A percentile compares a stretch with the other conserved stretches of the same genome.
These are phyloP conservation scores for Scylla paramamosain DNA, from an alignment of 1,140 invertebrate genomes.

Conservation along the genomic window DNA sequence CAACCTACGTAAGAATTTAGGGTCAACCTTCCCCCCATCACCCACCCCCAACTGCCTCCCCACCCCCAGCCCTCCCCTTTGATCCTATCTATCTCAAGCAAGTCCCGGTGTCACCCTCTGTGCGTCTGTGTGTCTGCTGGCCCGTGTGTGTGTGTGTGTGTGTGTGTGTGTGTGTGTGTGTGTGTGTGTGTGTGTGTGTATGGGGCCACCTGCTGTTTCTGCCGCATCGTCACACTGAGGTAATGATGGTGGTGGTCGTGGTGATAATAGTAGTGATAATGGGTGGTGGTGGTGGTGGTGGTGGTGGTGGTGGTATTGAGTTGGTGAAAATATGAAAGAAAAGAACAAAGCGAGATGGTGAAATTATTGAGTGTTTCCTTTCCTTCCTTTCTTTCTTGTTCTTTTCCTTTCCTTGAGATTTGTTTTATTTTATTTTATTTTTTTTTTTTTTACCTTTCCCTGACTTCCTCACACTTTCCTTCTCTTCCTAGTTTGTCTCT, in stretches of 20 bases:
- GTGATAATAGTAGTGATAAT: not conserved
- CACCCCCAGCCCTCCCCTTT: not conserved
- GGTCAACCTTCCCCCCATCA: not conserved
- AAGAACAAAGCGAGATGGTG: no score
- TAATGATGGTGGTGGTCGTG: not conserved
- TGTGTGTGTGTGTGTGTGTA: slow-evolving; percentile 12
- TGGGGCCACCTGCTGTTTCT: not conserved
- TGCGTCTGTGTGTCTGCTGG: not conserved
- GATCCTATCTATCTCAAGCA: slow-evolving; percentile 1
- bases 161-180: slow-evolving; percentile 6
- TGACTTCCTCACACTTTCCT: no score
- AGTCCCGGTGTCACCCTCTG: not conserved
- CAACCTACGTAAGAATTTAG: slow-evolving; percentile 23
- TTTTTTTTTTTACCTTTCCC: no score
- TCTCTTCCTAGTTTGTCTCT: no score
- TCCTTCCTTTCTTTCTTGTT: no score
- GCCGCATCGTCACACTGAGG: not conserved
- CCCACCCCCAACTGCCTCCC: not conserved
- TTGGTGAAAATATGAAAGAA: no score
- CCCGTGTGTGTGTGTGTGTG: not conserved
- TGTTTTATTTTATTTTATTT: no score
- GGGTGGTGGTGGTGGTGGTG: no score
- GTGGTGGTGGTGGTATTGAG: no score
- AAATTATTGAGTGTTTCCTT: no score
- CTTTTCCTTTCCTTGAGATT: no score